These are phyloP conservation scores for Tokudaia tokunoshimensis DNA, from an alignment of 2,797 vertebrate genomes.

Conservation along the genomic window DNA sequence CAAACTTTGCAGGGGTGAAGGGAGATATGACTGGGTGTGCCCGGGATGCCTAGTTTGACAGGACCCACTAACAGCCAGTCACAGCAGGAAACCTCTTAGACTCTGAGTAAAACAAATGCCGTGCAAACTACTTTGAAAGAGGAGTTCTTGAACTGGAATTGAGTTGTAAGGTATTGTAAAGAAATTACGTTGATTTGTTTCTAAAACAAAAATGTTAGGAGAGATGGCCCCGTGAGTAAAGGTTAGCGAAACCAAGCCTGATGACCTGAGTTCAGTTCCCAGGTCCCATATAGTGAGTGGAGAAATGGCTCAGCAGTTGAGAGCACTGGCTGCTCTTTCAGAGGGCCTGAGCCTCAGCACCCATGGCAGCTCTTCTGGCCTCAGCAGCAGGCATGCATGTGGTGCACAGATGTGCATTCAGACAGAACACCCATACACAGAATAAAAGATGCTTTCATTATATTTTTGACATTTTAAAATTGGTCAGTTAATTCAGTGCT, in stretches of 20 bases:
- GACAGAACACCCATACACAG: neutral
- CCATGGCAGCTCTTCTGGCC: neutral
- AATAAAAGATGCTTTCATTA: neutral
- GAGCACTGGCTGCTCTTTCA: neutral
- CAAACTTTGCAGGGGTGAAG: neutral
- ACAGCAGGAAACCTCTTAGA: neutral
- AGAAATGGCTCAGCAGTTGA: neutral
- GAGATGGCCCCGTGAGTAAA: neutral
- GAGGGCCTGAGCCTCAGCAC: neutral
- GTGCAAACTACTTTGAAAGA: neutral
- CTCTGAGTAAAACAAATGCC: neutral
- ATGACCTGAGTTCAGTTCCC: neutral
- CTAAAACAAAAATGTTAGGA: neutral
- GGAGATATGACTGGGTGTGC: fast-evolving
- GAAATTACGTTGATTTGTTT: neutral
- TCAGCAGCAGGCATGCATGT: neutral
- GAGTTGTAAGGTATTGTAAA: neutral
- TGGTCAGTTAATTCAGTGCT: neutral
- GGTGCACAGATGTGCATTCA: neutral
- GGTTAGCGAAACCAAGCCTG: neutral
- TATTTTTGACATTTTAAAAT: neutral
- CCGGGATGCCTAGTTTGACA: neutral
- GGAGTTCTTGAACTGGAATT: neutral
- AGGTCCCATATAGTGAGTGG: neutral
- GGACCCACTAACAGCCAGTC: neutral